A percentile compares a stretch with the other conserved stretches of the same genome.
These are phyloP conservation scores for Polypedilum pembai DNA, from an alignment of 1,140 invertebrate genomes.

Conservation along the genomic window DNA sequence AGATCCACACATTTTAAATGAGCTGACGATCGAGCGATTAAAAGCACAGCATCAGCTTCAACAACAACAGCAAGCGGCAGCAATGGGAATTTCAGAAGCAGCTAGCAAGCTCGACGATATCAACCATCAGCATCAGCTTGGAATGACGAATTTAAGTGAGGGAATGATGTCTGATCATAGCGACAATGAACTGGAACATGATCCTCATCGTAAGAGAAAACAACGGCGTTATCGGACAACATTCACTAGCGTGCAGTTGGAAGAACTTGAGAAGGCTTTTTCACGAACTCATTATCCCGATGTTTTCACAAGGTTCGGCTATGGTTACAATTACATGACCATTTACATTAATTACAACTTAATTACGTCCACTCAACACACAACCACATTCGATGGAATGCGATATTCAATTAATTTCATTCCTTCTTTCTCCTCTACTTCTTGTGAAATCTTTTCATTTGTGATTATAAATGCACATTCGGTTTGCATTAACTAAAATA, in stretches of 20 bases:
- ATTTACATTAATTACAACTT: slow-evolving; percentile 20
- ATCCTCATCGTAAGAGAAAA: slow-evolving; percentile 81
- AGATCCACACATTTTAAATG: slow-evolving; percentile 24
- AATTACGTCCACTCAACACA: not conserved
- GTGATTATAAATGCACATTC: too few relatives aligned
- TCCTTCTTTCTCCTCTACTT: too few relatives aligned
- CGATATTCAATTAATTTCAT: too few relatives aligned
- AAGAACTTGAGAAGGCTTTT: slow-evolving; percentile 96
- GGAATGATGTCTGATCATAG: slow-evolving; percentile 58
- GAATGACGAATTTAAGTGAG: slow-evolving; percentile 38
- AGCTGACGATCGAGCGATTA: slow-evolving; percentile 11
- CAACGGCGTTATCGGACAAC: slow-evolving; percentile 87
- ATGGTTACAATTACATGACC: not conserved
- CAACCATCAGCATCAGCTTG: slow-evolving; percentile 44
- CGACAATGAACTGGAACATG: slow-evolving; percentile 63
- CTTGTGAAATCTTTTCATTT: too few relatives aligned
- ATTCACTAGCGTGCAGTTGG: slow-evolving; percentile 90
- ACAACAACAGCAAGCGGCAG: slow-evolving; percentile 34
- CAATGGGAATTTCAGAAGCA: slow-evolving; percentile 53
- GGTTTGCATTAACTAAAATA: too few relatives aligned
- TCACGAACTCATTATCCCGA: slow-evolving; percentile 96
- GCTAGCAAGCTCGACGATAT: slow-evolving; percentile 47
- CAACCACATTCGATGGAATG: not conserved
- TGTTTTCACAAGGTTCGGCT: slow-evolving; percentile 86
- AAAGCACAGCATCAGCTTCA: not conserved